phyloP scores from a whole-genome alignment of 2,113 vertebrate species.

The Rhadina sibilatrix region DNA sequence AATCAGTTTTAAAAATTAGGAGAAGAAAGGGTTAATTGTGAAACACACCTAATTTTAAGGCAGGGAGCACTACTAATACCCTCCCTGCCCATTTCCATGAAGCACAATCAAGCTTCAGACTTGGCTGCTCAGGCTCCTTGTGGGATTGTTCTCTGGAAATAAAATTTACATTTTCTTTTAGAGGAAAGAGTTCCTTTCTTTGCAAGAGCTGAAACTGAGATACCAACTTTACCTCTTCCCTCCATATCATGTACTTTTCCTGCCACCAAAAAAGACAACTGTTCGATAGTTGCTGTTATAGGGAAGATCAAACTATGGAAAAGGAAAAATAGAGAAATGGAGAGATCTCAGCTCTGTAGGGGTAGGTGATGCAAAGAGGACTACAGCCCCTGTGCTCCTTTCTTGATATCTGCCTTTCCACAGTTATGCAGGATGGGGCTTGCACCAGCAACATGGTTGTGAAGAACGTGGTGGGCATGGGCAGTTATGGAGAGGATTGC shows the following conservation, averaged over 20 bases:
- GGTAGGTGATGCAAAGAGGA: background rate
- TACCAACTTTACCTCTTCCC: background rate
- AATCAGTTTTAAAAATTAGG: background rate
- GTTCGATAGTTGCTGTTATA: background rate
- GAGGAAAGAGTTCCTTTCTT: background rate
- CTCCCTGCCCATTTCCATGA: background rate
- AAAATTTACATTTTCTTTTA: background rate
- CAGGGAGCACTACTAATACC: background rate
- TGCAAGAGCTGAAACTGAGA: background rate
- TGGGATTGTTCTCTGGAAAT: background rate
- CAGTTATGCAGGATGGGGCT: background rate
- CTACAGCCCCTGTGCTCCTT: background rate
- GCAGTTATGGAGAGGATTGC: background rate
- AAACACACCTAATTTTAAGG: background rate
- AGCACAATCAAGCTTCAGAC: background rate
- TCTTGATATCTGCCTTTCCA: background rate
- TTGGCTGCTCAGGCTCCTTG: background rate
- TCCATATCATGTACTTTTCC: background rate
- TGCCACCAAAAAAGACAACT: background rate
- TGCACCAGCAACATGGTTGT: rapidly evolving
- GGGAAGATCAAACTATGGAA: background rate
- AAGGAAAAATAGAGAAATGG: background rate
- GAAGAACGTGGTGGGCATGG: background rate
- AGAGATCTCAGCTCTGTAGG: background rate
- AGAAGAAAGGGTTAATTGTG: background rate